Evolutionary conservation across 2,113 vertebrate species (phyloP), one percentile per base, ranked within the genome.

Genomic region (Ursus arctos): DNA sequence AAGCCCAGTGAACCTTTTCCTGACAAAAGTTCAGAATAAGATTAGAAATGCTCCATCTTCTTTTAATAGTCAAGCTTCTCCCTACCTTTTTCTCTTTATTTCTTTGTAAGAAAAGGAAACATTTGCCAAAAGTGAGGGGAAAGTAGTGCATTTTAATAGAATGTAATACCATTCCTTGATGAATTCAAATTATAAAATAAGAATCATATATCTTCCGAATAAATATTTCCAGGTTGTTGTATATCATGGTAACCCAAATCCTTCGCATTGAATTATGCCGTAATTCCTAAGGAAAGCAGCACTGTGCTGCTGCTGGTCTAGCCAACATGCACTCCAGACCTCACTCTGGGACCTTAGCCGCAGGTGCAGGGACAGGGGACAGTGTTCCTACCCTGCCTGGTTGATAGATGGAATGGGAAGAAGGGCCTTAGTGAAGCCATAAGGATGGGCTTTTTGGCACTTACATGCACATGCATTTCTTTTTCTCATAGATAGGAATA

Each of bases 391-490:
- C 3, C 26, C 14, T 65, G 74, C 55, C 51, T 81, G 49, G 6
- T 15, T 63, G 65, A 67, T 31, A 16, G 22, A 53, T 40, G 71
- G 22, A 57, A 63, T 28, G 2, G 11, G 69, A 67, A 7, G 61
- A 69, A 43, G 31, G 67, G 11, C 69, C 36, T 85, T 63, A 1
- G 51, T 3, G 7, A 31, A 7, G 24, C 40, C 19, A 14, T 43
- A 83, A 71, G 92, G 13, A 76, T 92, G 61, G 95, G 53, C 84
- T 97, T 28, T 33, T 79, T 51, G 91, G 63, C 21, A 86, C 53
- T 83, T 31, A 87, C 81, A 97, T 63, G 9, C 63, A 36, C 81
- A 97, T 63, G 9, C 63, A 36, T 93, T 94, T 90, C 19, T 93
- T 71, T 98, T 86, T 97, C 0, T 0, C 8, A 16, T 93, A 83